Evolutionary conservation across 2,797 vertebrate genomes (phyloP), one percentile per base, ranked within the genome.

Genomic region (Gambusia yucatana): DNA sequence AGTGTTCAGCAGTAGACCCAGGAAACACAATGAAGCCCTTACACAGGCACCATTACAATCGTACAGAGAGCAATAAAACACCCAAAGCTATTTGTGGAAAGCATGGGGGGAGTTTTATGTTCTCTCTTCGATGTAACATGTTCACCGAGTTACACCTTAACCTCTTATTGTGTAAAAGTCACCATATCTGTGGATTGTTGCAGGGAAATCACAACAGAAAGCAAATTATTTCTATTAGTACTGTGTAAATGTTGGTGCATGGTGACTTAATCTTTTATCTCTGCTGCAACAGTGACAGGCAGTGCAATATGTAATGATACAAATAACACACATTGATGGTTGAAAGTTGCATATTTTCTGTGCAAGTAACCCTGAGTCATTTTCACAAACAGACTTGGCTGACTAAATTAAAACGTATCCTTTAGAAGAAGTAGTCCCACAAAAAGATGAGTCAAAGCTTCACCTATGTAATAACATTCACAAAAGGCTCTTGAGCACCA

Each of bases 1-100:
- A 80, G 91, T 83, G 85, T 90, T 91, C 89, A 80, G 87, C 83
- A 82, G 85, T 82, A 83, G 55, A 70, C 74, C 72, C 67, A 61
- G 86, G 90, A 82, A 82, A 55, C 71, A 36, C 84, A 41, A 28
- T 43, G 36, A 44, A 76, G 83, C 79, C 28, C 75, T 69, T 75
- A 81, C 83, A 77, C n/a, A 69, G 47, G 69, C 44, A 25, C 72
- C 28, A 41, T 75, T 78, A 78, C 44, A 82, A 65, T 72, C 47
- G 33, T 75, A 57, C 81, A 65, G 44, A 39, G 63, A 43, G 71
- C 63, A 39, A 65, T 52, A 44, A 59, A 43, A 43, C 52, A 75
- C 52, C 25, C 55, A 69, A 44, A 77, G 65, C 71, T 70, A 39
- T 77, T 6, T 74, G 67, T 59, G 33, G 48, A 30, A n/a, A 63